Base-by-base conservation (phyloP, 2,113 vertebrate species). In the Esox niger region DNA sequence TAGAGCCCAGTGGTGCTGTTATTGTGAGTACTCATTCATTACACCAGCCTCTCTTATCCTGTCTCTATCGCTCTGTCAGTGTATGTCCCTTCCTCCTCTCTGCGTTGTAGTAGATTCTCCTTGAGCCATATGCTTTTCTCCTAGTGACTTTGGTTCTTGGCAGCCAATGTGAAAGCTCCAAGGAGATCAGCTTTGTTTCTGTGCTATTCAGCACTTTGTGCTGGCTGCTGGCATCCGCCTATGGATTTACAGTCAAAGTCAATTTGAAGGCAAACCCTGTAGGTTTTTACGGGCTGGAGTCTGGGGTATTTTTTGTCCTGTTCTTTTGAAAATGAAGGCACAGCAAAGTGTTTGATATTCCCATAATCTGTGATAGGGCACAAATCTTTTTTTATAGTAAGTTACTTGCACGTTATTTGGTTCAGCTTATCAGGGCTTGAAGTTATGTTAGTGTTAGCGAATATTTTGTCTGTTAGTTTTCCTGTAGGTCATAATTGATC, bases 191-290 rank as follows among this genome's bases (percentile, higher is more conserved):
- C 29, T 33, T 47, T 47, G 27, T 60, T 31, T 29, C 29, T 60
- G 1, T 23, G 38, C 29, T 29, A 23, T 61, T 52, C 23, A 52
- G 67, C 57, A 49, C 26, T 29, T 30, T 31, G 63, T 25, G 27
- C 43, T 25, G 11, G 25, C 26, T 65, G 46, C n/a, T 52, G 47
- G 63, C 46, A 31, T 25, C 17, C 4, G 15, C 25, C 27, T 31
- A 62, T 32, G 58, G 58, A 69, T 62, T 47, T 61, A 32, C 43
- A 26, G 27, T 62, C 38, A 25, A 68, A 68, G 66, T 68, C 66
- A 68, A 60, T n/a, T 59, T 60, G 66, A 68, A 68, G 66, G 66
- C 66, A 49, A 54, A 52, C 67, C 5, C 3, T 21, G 23, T 21
- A 11, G 61, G 47, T 6, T 52, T 21, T 43, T 23, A 25, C n/a